Conservation (phyloP, 1,140 invertebrate species). For the Telenomus remus region DNA sequence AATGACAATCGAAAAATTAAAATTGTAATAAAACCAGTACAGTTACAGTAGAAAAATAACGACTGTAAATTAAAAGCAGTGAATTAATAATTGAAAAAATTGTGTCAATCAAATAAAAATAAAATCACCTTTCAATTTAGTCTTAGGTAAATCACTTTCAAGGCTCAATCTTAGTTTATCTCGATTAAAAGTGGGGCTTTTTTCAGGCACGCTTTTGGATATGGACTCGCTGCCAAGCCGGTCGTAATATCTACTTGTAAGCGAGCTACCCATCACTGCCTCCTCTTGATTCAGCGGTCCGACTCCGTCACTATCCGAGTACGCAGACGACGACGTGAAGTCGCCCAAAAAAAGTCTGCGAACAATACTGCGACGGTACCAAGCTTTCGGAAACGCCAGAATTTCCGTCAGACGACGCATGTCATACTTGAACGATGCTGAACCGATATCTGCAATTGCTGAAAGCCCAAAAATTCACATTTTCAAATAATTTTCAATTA, state of each 20-base stretch:
- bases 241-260: conserved; percentile 68
- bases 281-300: conserved; percentile 68
- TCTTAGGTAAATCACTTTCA: conserved; percentile 73
- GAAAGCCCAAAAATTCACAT: conserved; percentile 61
- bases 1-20: too few relatives aligned
- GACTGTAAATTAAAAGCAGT: too few relatives aligned
- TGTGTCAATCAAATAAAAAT: too few relatives aligned
- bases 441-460: conserved; percentile 96
- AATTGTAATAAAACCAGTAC: too few relatives aligned
- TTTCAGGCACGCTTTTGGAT: conserved; percentile 71
- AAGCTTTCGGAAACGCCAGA: conserved; percentile 97
- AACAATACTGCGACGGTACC: conserved; percentile 96
- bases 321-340: conserved; percentile 78
- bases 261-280: conserved; percentile 69
- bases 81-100: too few relatives aligned
- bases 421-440: conserved; percentile 99
- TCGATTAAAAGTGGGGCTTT: conserved; percentile 73
- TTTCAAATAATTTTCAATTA: neutral
- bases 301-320: conserved; percentile 74
- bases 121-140: conserved; percentile 76
- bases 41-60: too few relatives aligned
- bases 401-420: conserved; percentile 98
- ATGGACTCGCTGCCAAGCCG: conserved; percentile 62
- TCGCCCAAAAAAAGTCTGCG: conserved; percentile 95
- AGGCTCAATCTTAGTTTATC: conserved; percentile 77